Conservation (phyloP, 2,888 invertebrate genomes). For the Entomobrya proxima region DNA sequence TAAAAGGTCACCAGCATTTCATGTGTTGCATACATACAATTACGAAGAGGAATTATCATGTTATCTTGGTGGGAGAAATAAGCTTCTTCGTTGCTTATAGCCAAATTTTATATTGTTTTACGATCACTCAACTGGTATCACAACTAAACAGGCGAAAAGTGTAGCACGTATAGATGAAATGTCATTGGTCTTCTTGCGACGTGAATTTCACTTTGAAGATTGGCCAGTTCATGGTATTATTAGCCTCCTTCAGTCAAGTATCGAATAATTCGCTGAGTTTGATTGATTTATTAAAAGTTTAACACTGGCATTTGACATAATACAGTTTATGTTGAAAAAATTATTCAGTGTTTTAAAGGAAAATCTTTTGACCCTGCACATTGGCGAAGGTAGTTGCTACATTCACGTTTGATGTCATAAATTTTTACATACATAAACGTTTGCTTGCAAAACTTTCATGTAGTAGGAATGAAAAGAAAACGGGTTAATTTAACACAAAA, state of each 20-base stretch:
- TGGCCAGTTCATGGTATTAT: conserved; percentile 37
- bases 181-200: too few species aligned
- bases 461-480: conserved; percentile 46
- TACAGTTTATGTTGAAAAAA: conserved; percentile 26
- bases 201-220: too few species aligned
- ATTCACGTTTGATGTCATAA: neutral
- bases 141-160: conserved; percentile 12
- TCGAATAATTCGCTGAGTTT: conserved; percentile 17
- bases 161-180: too few species aligned
- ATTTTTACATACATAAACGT: neutral
- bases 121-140: neutral
- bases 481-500: conserved; percentile 56
- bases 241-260: conserved; percentile 58
- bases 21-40: conserved; percentile 18
- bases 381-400: conserved; percentile 20
- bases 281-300: conserved; percentile 57
- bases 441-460: neutral
- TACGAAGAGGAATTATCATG: conserved; percentile 11
- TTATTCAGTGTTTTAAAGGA: neutral
- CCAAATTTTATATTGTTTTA: neutral
- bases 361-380: conserved; percentile 24
- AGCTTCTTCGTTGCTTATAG: neutral
- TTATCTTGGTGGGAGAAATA: neutral
- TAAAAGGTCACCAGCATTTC: conserved; percentile 56
- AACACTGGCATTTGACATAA: conserved; percentile 19